These are phyloP conservation scores for Muschampia plurimacula DNA, from an alignment of 2,888 invertebrate genomes.

Conservation along the genomic window DNA sequence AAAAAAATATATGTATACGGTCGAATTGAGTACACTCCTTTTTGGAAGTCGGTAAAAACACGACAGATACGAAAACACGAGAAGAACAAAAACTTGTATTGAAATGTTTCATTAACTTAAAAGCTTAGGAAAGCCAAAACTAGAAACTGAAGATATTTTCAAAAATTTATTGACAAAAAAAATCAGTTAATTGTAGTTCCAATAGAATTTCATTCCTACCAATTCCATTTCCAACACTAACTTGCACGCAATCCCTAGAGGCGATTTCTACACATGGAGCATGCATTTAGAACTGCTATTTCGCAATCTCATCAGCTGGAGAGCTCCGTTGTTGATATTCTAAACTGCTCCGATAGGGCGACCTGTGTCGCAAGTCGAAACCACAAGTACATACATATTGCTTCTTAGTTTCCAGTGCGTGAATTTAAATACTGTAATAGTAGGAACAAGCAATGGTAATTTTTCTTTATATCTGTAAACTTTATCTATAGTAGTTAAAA, in stretches of 20 bases:
- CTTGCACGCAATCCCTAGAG: constrained; percentile 35
- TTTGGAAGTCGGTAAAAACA: too few species aligned
- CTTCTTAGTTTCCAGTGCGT: not conserved
- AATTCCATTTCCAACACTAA: constrained; percentile 27
- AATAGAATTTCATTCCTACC: not conserved
- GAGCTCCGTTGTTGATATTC: constrained; percentile 73
- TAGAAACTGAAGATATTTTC: not conserved
- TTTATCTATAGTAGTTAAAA: too few species aligned
- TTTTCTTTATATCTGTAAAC: too few species aligned
- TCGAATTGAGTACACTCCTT: too few species aligned
- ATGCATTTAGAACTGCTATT: constrained; percentile 62
- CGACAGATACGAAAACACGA: too few species aligned
- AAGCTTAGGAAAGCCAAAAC: too few species aligned
- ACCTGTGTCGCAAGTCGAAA: constrained; percentile 61
- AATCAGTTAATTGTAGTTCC: not conserved
- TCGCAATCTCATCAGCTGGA: constrained; percentile 79
- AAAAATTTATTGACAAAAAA: not conserved
- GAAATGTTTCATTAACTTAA: too few species aligned
- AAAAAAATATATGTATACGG: too few species aligned
- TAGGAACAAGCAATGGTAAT: not conserved
- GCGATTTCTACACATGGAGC: constrained; percentile 53
- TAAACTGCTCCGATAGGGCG: constrained; percentile 66
- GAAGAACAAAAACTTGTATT: too few species aligned
- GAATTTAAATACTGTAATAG: not conserved
- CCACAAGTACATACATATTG: constrained; percentile 53